phyloP scores from a whole-genome alignment of 2,888 invertebrate genomes.

The Aphidoletes aphidimyza region DNA sequence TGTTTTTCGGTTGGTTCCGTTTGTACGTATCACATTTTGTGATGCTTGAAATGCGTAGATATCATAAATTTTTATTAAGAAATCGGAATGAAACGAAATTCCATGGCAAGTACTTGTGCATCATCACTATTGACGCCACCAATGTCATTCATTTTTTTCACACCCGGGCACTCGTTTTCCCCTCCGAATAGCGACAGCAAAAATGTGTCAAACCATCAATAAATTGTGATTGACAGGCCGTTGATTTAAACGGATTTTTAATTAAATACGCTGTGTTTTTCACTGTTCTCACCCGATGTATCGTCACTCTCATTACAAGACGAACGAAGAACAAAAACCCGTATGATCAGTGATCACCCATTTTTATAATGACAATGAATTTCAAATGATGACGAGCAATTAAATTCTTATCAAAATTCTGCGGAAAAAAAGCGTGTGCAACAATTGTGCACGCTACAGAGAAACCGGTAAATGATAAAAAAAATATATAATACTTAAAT shows the following conservation, averaged over 20 bases:
- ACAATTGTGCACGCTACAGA: neutral
- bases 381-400: conserved; percentile 11
- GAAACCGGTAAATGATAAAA: neutral
- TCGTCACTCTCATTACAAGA: neutral
- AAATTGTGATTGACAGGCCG: conserved; percentile 32
- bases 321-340: neutral
- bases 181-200: neutral
- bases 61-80: conserved; percentile 9
- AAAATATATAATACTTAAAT: neutral
- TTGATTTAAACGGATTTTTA: conserved; percentile 15
- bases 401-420: neutral
- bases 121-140: conserved; percentile 2
- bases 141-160: conserved; percentile 16
- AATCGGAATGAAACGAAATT: neutral
- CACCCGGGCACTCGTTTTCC: neutral
- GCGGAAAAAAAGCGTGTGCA: neutral
- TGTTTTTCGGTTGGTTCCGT: neutral
- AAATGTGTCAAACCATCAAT: conserved; percentile 50
- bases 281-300: neutral
- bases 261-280: neutral
- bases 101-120: neutral
- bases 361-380: conserved; percentile 12
- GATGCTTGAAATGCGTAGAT: neutral
- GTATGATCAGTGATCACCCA: neutral
- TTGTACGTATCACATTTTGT: neutral